These are phyloP conservation scores for Lepidonotus clava DNA, from an alignment of 2,888 invertebrate genomes.

Conservation along the genomic window DNA sequence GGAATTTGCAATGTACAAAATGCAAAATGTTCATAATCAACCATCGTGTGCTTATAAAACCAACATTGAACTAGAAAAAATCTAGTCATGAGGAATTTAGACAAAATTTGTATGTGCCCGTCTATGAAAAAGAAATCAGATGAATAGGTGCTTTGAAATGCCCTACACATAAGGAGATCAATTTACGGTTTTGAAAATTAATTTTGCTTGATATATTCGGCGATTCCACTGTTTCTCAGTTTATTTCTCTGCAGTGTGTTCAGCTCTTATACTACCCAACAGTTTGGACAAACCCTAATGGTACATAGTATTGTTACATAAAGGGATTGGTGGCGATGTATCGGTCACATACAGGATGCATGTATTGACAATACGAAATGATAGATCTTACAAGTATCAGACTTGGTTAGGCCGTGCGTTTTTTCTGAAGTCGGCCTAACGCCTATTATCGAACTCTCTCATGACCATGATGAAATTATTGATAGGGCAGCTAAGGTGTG, in stretches of 20 bases:
- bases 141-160: background rate
- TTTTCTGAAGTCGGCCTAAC: no score
- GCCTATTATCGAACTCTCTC: no score
- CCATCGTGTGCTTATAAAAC: slow-evolving; percentile 36
- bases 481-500: no score
- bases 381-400: no score
- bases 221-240: background rate
- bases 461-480: no score
- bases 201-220: background rate
- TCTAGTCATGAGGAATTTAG: background rate
- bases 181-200: background rate
- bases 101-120: background rate
- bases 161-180: background rate
- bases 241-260: background rate
- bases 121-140: background rate
- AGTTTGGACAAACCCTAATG: no score
- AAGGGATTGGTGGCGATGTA: background rate
- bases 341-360: background rate
- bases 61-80: slow-evolving; percentile 14
- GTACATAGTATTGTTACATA: no score
- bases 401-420: no score
- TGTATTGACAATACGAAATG: background rate
- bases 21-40: slow-evolving; percentile 2
- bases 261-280: background rate
- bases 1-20: background rate